A percentile compares a stretch with the other conserved stretches of the same genome.
These are phyloP conservation scores for Lasius fuliginosus DNA, from an alignment of 2,888 invertebrate species.

Conservation along the genomic window DNA sequence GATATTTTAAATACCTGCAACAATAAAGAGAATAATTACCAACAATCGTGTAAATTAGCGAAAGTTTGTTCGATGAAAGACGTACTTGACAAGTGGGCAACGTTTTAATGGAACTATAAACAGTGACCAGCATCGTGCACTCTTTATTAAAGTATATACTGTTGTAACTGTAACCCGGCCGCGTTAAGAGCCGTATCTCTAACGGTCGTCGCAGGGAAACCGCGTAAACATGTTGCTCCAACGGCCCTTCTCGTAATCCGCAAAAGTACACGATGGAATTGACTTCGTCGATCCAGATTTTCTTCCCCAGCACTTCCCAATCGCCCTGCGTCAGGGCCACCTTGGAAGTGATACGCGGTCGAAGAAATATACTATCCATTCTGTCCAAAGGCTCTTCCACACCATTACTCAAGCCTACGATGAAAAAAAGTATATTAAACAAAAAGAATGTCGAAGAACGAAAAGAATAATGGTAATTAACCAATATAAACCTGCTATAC, in stretches of 20 bases:
- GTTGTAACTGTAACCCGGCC: conserved; percentile 94
- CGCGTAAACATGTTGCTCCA: conserved; percentile 97
- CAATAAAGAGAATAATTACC: not conserved
- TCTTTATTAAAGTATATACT: conserved; percentile 88
- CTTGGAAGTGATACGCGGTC: conserved; percentile 90
- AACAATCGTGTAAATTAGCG: not conserved
- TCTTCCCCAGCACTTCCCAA: conserved; percentile 96
- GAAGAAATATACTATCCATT: conserved; percentile 87
- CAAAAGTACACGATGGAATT: conserved; percentile 96
- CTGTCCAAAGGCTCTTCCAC: conserved; percentile 87
- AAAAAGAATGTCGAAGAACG: not conserved
- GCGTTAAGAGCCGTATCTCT: conserved; percentile 92
- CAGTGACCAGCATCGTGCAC: conserved; percentile 93
- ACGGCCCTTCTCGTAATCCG: conserved; percentile 95
- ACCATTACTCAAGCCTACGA: conserved; percentile 88
- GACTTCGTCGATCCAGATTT: conserved; percentile 95
- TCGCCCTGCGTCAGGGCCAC: conserved; percentile 94
- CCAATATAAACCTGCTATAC: conserved; percentile 82
- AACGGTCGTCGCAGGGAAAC: conserved; percentile 92
- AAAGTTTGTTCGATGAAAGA: not conserved
- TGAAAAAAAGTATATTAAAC: conserved; percentile 76
- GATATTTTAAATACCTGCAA: conserved; percentile 89
- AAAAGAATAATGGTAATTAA: not conserved
- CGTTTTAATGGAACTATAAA: conserved; percentile 94
- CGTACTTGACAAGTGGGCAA: conserved; percentile 91